Evolutionary conservation across 2,113 vertebrate genomes (phyloP).

Genomic region (Origma solitaria): DNA sequence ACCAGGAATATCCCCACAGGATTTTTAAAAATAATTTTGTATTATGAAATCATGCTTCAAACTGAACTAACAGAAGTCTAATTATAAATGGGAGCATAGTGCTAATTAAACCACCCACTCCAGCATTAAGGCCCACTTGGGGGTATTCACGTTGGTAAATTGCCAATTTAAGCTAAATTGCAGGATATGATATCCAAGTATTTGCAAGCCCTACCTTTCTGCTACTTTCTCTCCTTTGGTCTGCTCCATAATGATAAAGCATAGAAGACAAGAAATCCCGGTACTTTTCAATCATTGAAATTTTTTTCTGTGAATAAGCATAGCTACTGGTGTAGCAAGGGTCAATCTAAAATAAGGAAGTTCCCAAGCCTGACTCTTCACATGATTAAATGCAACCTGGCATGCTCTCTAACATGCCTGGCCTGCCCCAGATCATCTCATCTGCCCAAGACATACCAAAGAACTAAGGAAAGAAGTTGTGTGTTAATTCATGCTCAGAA

Average conservation of each 20-base stretch:
- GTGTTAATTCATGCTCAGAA: background rate
- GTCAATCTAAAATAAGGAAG: background rate
- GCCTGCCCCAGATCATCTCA: background rate
- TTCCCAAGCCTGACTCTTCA: background rate
- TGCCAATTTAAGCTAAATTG: constrained; percentile 53
- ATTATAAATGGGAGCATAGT: constrained; percentile 59
- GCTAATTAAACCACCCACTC: constrained; percentile 73
- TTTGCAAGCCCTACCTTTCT: background rate
- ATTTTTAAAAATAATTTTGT: constrained; percentile 62
- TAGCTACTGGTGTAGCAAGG: background rate
- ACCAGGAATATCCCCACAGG: constrained; percentile 63
- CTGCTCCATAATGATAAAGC: background rate
- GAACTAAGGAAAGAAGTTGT: background rate
- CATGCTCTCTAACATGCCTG: background rate
- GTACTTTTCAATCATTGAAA: background rate
- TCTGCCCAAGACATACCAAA: background rate
- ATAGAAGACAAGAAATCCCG: background rate
- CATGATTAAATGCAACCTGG: background rate
- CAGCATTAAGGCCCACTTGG: constrained; percentile 60
- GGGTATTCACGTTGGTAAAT: constrained; percentile 59
- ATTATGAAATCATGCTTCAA: constrained; percentile 70
- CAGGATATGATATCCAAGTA: constrained; percentile 3
- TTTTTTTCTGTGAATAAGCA: background rate
- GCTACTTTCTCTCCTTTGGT: background rate
- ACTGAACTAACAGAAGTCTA: constrained; percentile 67